Percentiles rank a stretch among this genome's conserved stretches.
These are phyloP conservation scores for Saxidomus purpurata DNA, from an alignment of 1,140 invertebrate genomes.

Conservation along the genomic window DNA sequence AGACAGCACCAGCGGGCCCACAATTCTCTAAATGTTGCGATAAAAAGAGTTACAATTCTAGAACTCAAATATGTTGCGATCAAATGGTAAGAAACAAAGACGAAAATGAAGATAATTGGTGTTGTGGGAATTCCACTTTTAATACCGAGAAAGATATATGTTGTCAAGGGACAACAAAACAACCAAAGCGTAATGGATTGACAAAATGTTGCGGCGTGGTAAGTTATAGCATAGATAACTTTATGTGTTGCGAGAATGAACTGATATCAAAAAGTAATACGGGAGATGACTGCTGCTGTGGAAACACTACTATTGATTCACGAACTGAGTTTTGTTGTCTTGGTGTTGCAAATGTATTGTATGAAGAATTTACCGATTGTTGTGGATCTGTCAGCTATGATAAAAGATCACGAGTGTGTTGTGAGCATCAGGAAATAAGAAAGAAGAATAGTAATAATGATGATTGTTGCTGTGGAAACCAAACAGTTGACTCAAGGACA, in stretches of 20 bases:
- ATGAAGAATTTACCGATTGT: neutral
- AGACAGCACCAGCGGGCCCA: neutral
- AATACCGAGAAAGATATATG: slow-evolving; percentile 50
- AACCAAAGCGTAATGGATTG: slow-evolving; percentile 36
- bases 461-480: slow-evolving; percentile 25
- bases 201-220: slow-evolving; percentile 51
- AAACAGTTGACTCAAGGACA: slow-evolving; percentile 8
- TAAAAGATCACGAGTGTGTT: slow-evolving; percentile 7
- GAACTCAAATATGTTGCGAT: slow-evolving; percentile 45
- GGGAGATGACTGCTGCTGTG: slow-evolving; percentile 28
- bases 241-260: neutral
- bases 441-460: neutral
- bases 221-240: neutral
- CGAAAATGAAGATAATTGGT: slow-evolving; percentile 51
- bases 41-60: slow-evolving; percentile 56
- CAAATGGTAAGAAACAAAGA: slow-evolving; percentile 20
- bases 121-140: slow-evolving; percentile 57
- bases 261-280: neutral
- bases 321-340: slow-evolving; percentile 25
- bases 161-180: slow-evolving; percentile 27
- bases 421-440: neutral
- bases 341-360: neutral
- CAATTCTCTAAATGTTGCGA: slow-evolving; percentile 23
- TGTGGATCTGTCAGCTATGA: slow-evolving; percentile 22
- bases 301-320: slow-evolving; percentile 35